Conservation (phyloP, 1,140 invertebrate genomes). For the Micrasema minimum region DNA sequence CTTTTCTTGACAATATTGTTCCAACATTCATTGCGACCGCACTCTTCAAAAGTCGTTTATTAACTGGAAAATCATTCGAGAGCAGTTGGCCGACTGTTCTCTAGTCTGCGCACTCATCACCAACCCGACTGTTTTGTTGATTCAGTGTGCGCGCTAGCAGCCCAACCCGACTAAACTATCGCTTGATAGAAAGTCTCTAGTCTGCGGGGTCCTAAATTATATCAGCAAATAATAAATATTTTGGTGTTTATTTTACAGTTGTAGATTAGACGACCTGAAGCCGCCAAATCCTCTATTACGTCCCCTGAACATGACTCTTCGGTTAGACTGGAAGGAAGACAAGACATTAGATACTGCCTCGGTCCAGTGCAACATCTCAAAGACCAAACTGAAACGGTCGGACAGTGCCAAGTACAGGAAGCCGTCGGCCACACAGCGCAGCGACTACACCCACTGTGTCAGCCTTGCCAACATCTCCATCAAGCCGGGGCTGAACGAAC, state of each 20-base stretch:
- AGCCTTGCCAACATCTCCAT: constrained; percentile 64
- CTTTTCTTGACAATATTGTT: too few relatives aligned
- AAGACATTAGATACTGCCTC: constrained; percentile 76
- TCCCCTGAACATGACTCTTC: constrained; percentile 74
- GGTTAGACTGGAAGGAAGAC: constrained; percentile 83
- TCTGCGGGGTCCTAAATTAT: too few relatives aligned
- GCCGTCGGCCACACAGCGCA: constrained; percentile 63
- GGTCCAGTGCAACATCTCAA: constrained; percentile 70
- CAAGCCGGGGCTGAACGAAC: constrained; percentile 78
- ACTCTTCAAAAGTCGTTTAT: too few relatives aligned
- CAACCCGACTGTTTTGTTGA: too few relatives aligned
- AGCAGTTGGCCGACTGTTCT: too few relatives aligned
- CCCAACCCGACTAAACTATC: too few relatives aligned
- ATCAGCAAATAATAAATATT: neutral
- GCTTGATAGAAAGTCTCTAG: too few relatives aligned
- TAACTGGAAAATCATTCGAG: neutral
- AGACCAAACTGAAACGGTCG: constrained; percentile 68
- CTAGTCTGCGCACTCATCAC: too few relatives aligned
- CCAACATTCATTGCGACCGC: too few relatives aligned
- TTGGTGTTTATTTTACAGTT: constrained; percentile 56
- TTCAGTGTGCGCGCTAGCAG: too few relatives aligned
- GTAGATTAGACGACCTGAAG: constrained; percentile 71
- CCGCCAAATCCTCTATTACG: constrained; percentile 68
- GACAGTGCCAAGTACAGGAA: constrained; percentile 72
- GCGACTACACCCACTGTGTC: constrained; percentile 75